Percentiles rank a stretch among this genome's conserved stretches.
Conservation (phyloP, 2,113 vertebrate genomes). For the Channa maculata region DNA sequence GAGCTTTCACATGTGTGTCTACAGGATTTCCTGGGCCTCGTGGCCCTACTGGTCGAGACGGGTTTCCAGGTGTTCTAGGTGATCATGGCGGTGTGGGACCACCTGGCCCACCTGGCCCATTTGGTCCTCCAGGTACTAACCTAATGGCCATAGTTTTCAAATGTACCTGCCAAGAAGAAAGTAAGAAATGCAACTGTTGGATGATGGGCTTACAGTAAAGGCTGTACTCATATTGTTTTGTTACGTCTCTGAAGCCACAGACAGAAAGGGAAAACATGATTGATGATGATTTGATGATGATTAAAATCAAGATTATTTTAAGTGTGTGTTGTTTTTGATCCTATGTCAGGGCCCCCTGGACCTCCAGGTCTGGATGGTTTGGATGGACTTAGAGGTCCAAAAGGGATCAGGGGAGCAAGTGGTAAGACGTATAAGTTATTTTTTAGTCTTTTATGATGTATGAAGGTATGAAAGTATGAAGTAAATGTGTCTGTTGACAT, state of each 20-base stretch:
- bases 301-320: neutral
- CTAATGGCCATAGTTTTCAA: neutral
- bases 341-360: slow-evolving; percentile 57
- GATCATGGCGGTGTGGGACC: slow-evolving; percentile 48
- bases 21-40: slow-evolving; percentile 47
- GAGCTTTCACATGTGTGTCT: neutral
- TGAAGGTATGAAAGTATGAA: neutral
- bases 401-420: slow-evolving; percentile 63
- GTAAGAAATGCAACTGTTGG: neutral
- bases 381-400: slow-evolving; percentile 71
- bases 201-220: neutral
- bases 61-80: slow-evolving; percentile 54
- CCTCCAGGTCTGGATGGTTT: slow-evolving; percentile 68
- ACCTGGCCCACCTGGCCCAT: slow-evolving; percentile 46
- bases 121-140: slow-evolving; percentile 57
- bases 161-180: neutral
- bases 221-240: no score
- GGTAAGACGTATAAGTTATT: slow-evolving; percentile 42
- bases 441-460: neutral
- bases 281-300: no score
- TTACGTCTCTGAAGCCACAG: no score
- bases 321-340: neutral
- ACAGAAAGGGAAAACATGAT: no score
- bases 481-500: neutral
- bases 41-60: slow-evolving; percentile 51